Base-by-base conservation (phyloP, 2,113 vertebrate species). In the Callithrix jacchus region DNA sequence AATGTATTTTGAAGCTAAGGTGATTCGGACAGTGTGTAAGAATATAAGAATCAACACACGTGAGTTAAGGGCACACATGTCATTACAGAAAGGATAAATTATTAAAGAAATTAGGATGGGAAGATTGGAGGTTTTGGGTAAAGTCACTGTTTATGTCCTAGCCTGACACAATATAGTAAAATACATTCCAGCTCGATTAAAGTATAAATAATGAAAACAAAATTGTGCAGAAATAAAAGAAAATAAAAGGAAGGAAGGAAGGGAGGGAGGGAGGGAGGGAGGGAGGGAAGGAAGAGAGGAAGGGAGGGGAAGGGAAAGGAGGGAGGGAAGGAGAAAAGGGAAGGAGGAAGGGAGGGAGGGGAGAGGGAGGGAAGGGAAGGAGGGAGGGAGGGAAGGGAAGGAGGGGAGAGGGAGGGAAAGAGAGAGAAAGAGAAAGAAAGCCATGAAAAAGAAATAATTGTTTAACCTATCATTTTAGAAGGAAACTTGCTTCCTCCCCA, bases 191-290 rank as follows among this genome's bases (percentile, higher is more conserved):
- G 35, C 61, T 79, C 9, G 25, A 40, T 81, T 82, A 88, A 91
- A 91, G 47, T 90, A 71, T 35, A 74, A 86, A 11, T 40, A 45
- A 90, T 87, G 73, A 81, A 93, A 94, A 80, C 87, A 61, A 93
- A 96, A 91, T 77, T 10, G 71, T 80, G 37, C 40, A 81, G 56
- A 88, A 35, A 23, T 79, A 54, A 37, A 92, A 92, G 30, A 86
- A 92, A 58, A 58, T 70, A 30, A 25, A 25, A 11, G 58, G 1
- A 61, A 13, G 61, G 58, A 42, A 42, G 42, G 10, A 27, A 25
- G 25, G 21, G 47, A 49, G 45, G 45, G 23, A 3, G 8, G 54
- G 21, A 56, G 3, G 8, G 54, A 23, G 54, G 20, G 20, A 21
- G 2, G 8, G 20, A 23, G 20, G 20, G 54, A 56, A 2, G 21